Base-by-base conservation (phyloP, 2,888 invertebrate genomes). In the Dione juno region DNA sequence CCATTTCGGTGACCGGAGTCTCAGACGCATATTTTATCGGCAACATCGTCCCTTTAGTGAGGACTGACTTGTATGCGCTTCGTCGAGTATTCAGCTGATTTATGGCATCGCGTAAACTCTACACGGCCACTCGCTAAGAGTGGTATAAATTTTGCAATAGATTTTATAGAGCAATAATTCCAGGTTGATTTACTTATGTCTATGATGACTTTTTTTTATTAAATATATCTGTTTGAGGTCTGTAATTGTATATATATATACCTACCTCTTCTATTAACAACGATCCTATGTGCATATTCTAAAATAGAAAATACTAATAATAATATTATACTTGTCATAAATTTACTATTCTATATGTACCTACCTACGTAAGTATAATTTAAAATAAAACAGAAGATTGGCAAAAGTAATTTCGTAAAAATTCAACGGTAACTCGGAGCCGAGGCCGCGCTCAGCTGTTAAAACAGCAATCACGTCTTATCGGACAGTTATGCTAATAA, bases 401-500 rank as follows among this genome's bases (percentile, higher is more conserved):
- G 45, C 16, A 45, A 58, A 57, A 67, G 10, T 21, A 50, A 45
- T 61, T 67, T 48, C 21, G 14, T 6, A 41, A 48, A 48, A 43
- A 63, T 21, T 9, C 14, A 5, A 10, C 64, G 64, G 53, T 53
- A 48, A 57, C n/a, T 16, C 9, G 8, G 48, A 45, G 28, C 67
- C 64, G 64, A 45, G 57, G 43, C 74, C 50, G 57, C 66, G 63
- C 16, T 75, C 54, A 87, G 84, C 87, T 82, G 89, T 88, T 88
- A 87, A 89, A 89, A 89, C 88, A 88, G 84, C 88, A 89, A 92
- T 91, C 88, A 83, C 75, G 81, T 82, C 80, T 87, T 91, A 92
- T 90, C 91, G 84, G 85, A 85, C 88, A 87, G 90, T 87, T 89
- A 93, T 90, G 92, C 88, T 92, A 92, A 93, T 90, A 92, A 92